Percentiles rank a stretch among this genome's conserved stretches.
Conservation (phyloP, 30 jellyfish, hydroid and myxozoan genomes). For the Aurelia sp. region DNA sequence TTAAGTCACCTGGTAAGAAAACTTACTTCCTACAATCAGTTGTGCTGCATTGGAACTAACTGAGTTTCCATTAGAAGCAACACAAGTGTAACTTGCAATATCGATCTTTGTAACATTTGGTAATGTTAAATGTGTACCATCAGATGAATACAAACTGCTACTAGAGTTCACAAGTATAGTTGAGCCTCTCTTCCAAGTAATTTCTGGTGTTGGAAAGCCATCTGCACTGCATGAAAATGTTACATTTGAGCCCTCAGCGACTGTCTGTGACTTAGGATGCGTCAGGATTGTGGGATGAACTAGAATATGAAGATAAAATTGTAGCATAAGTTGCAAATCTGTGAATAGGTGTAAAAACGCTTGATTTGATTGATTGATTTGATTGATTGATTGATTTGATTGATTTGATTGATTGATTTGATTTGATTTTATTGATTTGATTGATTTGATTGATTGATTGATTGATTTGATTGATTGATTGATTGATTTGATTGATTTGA, state of each 20-base stretch:
- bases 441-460: too few species aligned
- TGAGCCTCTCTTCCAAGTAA: conserved; percentile 23
- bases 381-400: too few species aligned
- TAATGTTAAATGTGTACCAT: conserved; percentile 17
- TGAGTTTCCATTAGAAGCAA: conserved; percentile 10
- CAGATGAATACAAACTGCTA: neutral
- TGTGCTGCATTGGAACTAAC: conserved; percentile 20
- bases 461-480: too few species aligned
- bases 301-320: neutral
- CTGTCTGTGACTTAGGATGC: conserved; percentile 24
- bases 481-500: too few species aligned
- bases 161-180: neutral
- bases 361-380: too few species aligned
- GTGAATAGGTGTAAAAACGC: too few species aligned
- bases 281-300: conserved; percentile 8
- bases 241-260: conserved; percentile 11
- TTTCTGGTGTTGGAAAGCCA: conserved; percentile 42
- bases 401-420: too few species aligned
- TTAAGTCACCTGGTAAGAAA: too few species aligned
- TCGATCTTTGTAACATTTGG: neutral
- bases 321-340: too few species aligned
- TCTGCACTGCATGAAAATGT: conserved; percentile 33
- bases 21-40: conserved; percentile 47
- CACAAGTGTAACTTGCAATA: conserved; percentile 37
- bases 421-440: too few species aligned